Evolutionary conservation across 23 tunicate species (phyloP).

Genomic region (Trididemnum nubilum): DNA sequence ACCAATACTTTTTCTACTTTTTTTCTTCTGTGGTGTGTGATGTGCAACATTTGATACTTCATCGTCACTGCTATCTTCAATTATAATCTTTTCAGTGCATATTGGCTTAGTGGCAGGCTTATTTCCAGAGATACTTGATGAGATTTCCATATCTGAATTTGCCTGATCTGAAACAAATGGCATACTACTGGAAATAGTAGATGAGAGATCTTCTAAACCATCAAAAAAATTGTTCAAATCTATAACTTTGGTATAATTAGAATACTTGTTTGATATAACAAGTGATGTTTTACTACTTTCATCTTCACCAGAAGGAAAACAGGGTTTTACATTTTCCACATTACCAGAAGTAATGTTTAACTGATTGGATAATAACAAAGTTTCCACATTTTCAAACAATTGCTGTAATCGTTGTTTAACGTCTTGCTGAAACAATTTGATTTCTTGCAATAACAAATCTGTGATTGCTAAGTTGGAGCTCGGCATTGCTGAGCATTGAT

Average conservation of each 20-base stretch:
- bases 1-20: too few species aligned
- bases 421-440: not conserved
- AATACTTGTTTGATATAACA: not conserved
- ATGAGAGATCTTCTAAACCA: conserved; percentile 10
- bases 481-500: too few species aligned
- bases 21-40: too few species aligned
- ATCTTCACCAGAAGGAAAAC: not conserved
- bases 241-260: not conserved
- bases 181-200: not conserved
- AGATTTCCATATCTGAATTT: not conserved
- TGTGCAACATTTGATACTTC: too few species aligned
- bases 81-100: too few species aligned
- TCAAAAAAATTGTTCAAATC: conserved; percentile 7
- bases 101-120: too few species aligned
- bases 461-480: too few species aligned
- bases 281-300: not conserved
- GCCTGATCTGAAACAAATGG: not conserved
- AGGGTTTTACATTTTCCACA: not conserved
- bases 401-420: not conserved
- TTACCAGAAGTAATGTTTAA: not conserved
- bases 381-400: not conserved
- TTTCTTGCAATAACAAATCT: not conserved
- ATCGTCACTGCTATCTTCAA: not conserved
- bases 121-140: not conserved
- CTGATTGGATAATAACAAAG: not conserved